These are phyloP conservation scores for Scotopteryx bipunctaria DNA, from an alignment of 2,888 invertebrate species.

Conservation along the genomic window DNA sequence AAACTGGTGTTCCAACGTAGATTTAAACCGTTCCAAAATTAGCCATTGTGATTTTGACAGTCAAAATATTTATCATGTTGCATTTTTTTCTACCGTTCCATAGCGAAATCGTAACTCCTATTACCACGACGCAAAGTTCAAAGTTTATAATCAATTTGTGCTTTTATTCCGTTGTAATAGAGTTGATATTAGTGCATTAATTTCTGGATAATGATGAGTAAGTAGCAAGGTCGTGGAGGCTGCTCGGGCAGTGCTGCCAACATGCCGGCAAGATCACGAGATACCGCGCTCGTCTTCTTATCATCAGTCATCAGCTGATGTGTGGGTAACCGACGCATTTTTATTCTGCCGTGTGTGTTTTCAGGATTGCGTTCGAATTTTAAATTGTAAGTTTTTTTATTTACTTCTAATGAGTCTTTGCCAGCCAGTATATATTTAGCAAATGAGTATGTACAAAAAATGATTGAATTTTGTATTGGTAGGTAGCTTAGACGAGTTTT, in stretches of 20 bases:
- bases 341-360: slow-evolving; percentile 45
- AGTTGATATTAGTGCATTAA: slow-evolving; percentile 11
- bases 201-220: slow-evolving; percentile 43
- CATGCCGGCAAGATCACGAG: slow-evolving; percentile 72
- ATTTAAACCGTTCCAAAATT: no score
- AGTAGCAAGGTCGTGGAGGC: slow-evolving; percentile 60
- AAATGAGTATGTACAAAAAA: no score
- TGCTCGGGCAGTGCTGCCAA: slow-evolving; percentile 75
- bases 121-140: neutral
- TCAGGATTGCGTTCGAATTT: slow-evolving; percentile 41
- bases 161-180: slow-evolving; percentile 7
- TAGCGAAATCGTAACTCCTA: slow-evolving; percentile 1
- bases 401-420: neutral
- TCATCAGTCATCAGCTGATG: slow-evolving; percentile 72
- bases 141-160: neutral
- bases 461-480: no score
- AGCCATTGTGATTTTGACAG: no score
- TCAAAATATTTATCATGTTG: slow-evolving; percentile 11
- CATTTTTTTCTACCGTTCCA: slow-evolving; percentile 10
- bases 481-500: no score
- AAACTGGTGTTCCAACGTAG: neutral
- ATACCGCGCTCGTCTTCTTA: slow-evolving; percentile 68
- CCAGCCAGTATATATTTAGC: neutral
- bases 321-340: slow-evolving; percentile 51
- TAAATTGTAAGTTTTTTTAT: slow-evolving; percentile 46